phyloP scores from a whole-genome alignment of 2,888 invertebrate species.

The Microctonus aethiopoides region DNA sequence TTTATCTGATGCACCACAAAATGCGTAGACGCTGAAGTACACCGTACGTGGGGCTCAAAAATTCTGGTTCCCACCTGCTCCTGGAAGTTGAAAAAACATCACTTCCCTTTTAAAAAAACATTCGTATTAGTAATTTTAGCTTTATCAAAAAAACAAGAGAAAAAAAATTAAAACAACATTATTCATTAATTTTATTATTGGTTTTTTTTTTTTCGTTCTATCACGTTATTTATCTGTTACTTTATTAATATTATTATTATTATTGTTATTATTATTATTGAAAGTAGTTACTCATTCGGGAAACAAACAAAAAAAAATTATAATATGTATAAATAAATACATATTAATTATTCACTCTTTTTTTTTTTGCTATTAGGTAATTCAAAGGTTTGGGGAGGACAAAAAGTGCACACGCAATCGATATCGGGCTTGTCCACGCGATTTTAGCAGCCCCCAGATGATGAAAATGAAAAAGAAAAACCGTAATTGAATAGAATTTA shows the following conservation, averaged over 20 bases:
- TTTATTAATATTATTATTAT: no score
- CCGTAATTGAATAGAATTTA: background rate
- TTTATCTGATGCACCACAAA: constrained; percentile 68
- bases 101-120: constrained; percentile 68
- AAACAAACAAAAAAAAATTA: background rate
- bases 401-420: constrained; percentile 43
- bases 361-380: constrained; percentile 37
- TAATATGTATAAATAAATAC: constrained; percentile 20
- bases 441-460: constrained; percentile 13
- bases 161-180: constrained; percentile 37
- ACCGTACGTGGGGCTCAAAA: constrained; percentile 67
- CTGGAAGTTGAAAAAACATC: constrained; percentile 68
- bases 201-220: constrained; percentile 29
- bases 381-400: constrained; percentile 40
- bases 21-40: constrained; percentile 65
- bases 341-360: constrained; percentile 24
- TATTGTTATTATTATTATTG: no score
- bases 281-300: constrained; percentile 38
- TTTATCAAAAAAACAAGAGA: constrained; percentile 22
- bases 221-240: constrained; percentile 46
- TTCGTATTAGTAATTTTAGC: constrained; percentile 47
- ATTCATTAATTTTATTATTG: constrained; percentile 33
- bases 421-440: constrained; percentile 9
- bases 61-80: constrained; percentile 68
- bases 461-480: constrained; percentile 13